Percentiles rank a stretch among this genome's conserved stretches.
These are phyloP conservation scores for Centropus unirufus DNA, from an alignment of 2,113 vertebrate genomes.

Conservation along the genomic window DNA sequence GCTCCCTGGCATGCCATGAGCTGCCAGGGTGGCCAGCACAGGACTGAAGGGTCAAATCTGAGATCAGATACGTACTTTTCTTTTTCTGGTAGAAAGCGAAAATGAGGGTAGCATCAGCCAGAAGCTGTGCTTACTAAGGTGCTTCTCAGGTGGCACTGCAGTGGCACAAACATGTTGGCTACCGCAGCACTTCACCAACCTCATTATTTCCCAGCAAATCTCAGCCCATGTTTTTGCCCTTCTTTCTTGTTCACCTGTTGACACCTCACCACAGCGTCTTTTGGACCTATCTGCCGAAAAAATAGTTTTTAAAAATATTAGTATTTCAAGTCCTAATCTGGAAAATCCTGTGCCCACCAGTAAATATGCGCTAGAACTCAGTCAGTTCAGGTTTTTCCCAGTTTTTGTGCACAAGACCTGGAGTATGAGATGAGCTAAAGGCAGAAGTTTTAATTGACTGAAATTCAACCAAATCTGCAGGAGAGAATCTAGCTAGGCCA, in stretches of 20 bases:
- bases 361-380: not conserved
- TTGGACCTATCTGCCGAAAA: not conserved
- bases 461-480: not conserved
- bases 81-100: not conserved
- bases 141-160: not conserved
- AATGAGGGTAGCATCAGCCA: not conserved
- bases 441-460: not conserved
- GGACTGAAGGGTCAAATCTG: not conserved
- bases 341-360: not conserved
- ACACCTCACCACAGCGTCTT: not conserved
- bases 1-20: not conserved
- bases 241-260: not conserved
- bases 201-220: not conserved
- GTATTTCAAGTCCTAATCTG: not conserved
- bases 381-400: not conserved
- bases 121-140: not conserved
- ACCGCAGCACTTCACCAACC: not conserved
- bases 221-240: not conserved
- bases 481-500: not conserved
- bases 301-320: not conserved
- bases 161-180: fast-evolving
- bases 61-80: not conserved
- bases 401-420: not conserved
- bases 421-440: not conserved
- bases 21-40: fast-evolving